A percentile compares a stretch with the other conserved stretches of the same genome.
phyloP scores from a whole-genome alignment of 2,797 vertebrate species.

The Sus cebifrons region DNA sequence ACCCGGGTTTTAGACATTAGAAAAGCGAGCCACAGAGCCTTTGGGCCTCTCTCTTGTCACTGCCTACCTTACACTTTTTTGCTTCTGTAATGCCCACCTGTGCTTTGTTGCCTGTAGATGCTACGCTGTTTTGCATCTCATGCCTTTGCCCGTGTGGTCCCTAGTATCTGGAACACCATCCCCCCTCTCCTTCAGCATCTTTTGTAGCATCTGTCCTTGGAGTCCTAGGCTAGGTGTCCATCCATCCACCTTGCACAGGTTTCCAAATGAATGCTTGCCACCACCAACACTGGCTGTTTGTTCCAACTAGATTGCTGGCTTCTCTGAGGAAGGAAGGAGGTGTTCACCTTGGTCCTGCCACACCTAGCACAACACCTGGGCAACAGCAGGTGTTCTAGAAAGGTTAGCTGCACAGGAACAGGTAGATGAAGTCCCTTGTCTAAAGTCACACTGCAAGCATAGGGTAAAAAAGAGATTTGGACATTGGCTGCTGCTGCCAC shows the following conservation, averaged over 20 bases:
- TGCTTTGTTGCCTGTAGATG: background rate
- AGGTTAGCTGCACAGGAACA: background rate
- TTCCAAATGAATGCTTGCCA: background rate
- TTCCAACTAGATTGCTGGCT: background rate
- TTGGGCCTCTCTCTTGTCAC: background rate
- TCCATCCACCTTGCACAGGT: background rate
- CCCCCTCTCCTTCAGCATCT: background rate
- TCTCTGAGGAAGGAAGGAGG: background rate
- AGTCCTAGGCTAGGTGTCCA: background rate
- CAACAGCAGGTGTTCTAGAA: background rate
- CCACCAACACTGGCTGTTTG: background rate
- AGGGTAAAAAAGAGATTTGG: background rate
- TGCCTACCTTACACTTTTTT: background rate
- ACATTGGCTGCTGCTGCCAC: background rate
- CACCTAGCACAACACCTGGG: too few species aligned
- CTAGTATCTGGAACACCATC: background rate
- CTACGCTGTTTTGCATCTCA: background rate
- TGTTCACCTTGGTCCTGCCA: background rate
- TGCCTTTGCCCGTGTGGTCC: background rate
- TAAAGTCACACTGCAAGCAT: background rate
- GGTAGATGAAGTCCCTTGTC: background rate
- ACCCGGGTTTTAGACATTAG: background rate
- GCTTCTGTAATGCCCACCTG: background rate
- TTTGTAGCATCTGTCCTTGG: background rate
- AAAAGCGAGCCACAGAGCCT: background rate